These are phyloP conservation scores for Ibidorhyncha struthersii DNA, from an alignment of 2,113 vertebrate species.

Conservation along the genomic window DNA sequence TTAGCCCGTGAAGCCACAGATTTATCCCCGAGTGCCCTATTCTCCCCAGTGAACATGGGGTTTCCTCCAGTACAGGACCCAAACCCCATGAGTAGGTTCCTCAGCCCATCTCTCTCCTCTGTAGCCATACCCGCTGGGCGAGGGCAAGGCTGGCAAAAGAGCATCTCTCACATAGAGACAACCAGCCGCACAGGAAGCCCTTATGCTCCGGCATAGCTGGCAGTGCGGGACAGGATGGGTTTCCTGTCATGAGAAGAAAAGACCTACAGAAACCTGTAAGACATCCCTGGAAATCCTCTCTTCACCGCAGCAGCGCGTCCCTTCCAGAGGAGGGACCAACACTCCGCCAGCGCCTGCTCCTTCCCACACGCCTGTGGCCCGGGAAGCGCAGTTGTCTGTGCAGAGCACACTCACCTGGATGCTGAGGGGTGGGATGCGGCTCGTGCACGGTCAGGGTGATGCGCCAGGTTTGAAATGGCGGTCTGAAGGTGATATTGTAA, in stretches of 20 bases:
- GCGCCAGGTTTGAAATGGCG: accelerated
- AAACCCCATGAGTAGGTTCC: accelerated
- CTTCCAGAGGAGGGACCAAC: accelerated
- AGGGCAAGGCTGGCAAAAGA: not conserved
- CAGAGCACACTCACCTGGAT: accelerated
- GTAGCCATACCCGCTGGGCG: accelerated
- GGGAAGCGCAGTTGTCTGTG: accelerated
- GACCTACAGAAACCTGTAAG: accelerated
- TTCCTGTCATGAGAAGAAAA: not conserved
- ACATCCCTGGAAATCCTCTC: not conserved
- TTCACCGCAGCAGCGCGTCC: accelerated
- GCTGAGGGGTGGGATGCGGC: accelerated
- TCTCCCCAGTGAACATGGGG: not conserved
- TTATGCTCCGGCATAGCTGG: accelerated
- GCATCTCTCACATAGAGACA: accelerated
- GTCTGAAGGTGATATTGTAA: accelerated
- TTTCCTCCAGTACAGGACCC: not conserved
- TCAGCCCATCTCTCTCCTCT: not conserved
- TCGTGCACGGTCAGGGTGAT: not conserved
- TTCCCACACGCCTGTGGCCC: accelerated
- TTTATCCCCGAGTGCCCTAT: accelerated
- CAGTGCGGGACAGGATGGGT: accelerated
- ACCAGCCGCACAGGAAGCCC: not conserved
- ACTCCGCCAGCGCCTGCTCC: accelerated
- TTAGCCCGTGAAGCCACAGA: not conserved